Evolutionary conservation across 2,113 vertebrate species (phyloP), one percentile per base, ranked within the genome.

Genomic region (Ibidorhyncha struthersii): DNA sequence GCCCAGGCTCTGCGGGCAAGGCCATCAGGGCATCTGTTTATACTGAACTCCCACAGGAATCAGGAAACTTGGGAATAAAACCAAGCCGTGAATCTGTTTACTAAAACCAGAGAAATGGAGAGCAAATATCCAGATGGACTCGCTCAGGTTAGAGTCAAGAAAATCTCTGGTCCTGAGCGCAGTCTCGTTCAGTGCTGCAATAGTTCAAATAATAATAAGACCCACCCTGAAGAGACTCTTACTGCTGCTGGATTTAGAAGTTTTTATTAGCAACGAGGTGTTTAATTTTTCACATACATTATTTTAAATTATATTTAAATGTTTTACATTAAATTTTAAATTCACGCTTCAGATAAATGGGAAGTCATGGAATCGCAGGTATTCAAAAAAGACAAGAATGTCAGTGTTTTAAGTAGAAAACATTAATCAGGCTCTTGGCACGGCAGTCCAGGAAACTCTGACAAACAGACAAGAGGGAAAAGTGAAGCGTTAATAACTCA

Each of bases 371-470:
- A 70, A 71, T 13, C 3, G 9, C 23, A 49, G 4, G 1, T 40
- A 10, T 4, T 8, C 32, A 43, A 53, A 41, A 82, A 56, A 74
- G 38, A 83, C 49, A 45, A 43, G 40, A 30, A 34, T 2, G 16
- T 15, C 61, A 23, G 40, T 4, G 52, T 30, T 55, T 40, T 71
- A 53, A 61, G 50, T 5, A 82, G 52, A 66, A 88, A 80, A 65
- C 49, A 53, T 91, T 43, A n/a, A 87, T 72, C 71, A 41, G 36
- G 26, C 23, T 78, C 66, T 69, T 45, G 59, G 89, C 83, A 55
- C 4, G 1, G 77, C 41, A 55, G 7, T 30, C 74, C 93, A 80
- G 90, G 93, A 97, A 96, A 96, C 72, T 94, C 73, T 91, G 92
- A 94, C 77, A 71, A 63, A 67, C 36, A 65, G 71, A 41, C 58